A percentile compares a stretch with the other conserved stretches of the same genome.
phyloP scores from a whole-genome alignment of 2,888 invertebrate species.

The Chironomus tentans region DNA sequence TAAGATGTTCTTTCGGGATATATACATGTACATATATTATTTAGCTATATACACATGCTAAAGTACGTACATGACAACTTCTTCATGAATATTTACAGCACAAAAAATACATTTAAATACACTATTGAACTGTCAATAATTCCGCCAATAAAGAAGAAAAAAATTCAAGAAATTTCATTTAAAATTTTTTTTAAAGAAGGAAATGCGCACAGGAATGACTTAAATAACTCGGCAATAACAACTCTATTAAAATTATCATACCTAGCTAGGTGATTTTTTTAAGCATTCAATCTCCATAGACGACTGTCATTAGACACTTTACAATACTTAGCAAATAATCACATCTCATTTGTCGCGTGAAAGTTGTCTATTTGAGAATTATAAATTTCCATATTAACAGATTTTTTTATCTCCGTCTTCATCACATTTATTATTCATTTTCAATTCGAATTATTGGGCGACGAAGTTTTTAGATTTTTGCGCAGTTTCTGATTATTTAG shows the following conservation, averaged over 20 bases:
- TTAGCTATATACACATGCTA: not conserved
- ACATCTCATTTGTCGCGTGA: conserved; percentile 11
- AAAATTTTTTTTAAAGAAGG: too few species aligned
- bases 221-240: too few species aligned
- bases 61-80: not conserved
- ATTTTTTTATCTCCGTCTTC: too few species aligned
- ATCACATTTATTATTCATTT: too few species aligned
- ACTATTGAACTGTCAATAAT: conserved; percentile 1
- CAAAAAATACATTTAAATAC: not conserved
- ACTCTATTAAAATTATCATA: too few species aligned
- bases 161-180: not conserved
- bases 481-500: too few species aligned
- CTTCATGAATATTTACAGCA: conserved; percentile 11
- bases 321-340: not conserved
- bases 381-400: not conserved
- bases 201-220: too few species aligned
- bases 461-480: too few species aligned
- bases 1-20: not conserved
- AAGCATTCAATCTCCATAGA: too few species aligned
- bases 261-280: too few species aligned
- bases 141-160: not conserved
- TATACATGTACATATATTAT: too few species aligned
- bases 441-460: too few species aligned
- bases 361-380: conserved; percentile 5
- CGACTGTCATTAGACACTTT: not conserved